Evolutionary conservation across 2,797 vertebrate genomes (phyloP).

Genomic region (Neosilurus hyrtlii): DNA sequence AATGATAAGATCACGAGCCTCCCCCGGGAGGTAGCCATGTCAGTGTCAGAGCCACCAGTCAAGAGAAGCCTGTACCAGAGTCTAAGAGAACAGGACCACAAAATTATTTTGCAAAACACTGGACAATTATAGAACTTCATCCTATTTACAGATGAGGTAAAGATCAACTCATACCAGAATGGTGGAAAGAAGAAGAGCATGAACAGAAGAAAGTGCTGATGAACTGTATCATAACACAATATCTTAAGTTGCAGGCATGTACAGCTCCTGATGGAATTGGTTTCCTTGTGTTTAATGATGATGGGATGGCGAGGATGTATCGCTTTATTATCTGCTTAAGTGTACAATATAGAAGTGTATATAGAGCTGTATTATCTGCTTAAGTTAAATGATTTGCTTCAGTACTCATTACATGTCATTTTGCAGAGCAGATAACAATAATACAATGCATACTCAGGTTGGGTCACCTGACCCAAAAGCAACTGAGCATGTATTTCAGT

Average conservation of each 20-base stretch:
- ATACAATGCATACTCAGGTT: not conserved
- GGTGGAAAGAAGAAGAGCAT: not conserved
- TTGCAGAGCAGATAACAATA: not conserved
- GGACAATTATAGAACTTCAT: not conserved
- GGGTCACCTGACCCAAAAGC: not conserved
- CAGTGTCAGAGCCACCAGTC: not conserved
- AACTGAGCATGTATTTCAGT: not conserved
- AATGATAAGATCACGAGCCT: not conserved
- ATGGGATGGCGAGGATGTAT: too few species aligned
- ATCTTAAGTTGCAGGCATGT: too few species aligned
- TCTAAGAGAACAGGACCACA: not conserved
- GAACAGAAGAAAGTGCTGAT: not conserved
- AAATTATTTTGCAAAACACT: not conserved
- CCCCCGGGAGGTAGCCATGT: not conserved
- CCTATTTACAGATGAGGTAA: too few species aligned
- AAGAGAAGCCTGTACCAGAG: not conserved
- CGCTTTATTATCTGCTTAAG: too few species aligned
- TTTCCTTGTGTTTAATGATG: too few species aligned
- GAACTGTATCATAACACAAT: not conserved
- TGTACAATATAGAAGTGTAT: too few species aligned
- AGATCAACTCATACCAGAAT: too few species aligned
- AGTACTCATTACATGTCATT: not conserved
- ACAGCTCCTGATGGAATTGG: too few species aligned
- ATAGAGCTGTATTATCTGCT: too few species aligned
- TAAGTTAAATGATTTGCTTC: too few species aligned